Base-by-base conservation (phyloP, 37 sponge, comb jelly and placozoan genomes). In the Aplysina aerophoba region DNA sequence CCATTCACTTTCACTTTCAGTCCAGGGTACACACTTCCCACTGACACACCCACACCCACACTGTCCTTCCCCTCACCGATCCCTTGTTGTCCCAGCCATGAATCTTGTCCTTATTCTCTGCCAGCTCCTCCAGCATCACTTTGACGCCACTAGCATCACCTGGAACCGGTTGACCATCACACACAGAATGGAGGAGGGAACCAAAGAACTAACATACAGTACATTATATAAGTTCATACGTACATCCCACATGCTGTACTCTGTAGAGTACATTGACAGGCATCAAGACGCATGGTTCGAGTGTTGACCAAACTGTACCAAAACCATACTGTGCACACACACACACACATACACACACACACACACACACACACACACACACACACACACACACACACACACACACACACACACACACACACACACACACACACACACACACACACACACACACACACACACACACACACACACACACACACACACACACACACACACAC, bases 41-140 rank as follows among this genome's bases (percentile, higher is more conserved):
- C 50, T 44, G 50, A 3, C 50, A 3, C 50, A 11, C 3, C 6
- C 50, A 3, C 50, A 44, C 50, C 50, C 50, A 44, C 8, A 44
- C 3, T 44, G 50, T 44, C 8, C 50, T 44, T 8, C 8, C 8
- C 28, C 90, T 85, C 60, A 90, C 90, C 40, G 86, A 88, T n/a
- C 94, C 94, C 22, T 53, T 60, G 56, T 36, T 27, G 60, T 88
- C 88, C 94, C 94, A 93, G 79, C 72, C 53, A 41, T 81, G 81
- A 2, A 92, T 82, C 15, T 60, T 36, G 44, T 15, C 41, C 78
- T 75, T 75, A 16, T 75, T 53, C 78, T 40, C 41, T 19, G 80
- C 68, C 64, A 93, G 58, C 73, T 65, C 28, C 25, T 50, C 54
- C 68, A 93, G 71, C 82, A 87, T 75, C 4, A 73, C 24, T 6